Percentiles rank a stretch among this genome's conserved stretches.
These are phyloP conservation scores for Sandelia bainsii DNA, from an alignment of 2,797 vertebrate species.

Conservation along the genomic window DNA sequence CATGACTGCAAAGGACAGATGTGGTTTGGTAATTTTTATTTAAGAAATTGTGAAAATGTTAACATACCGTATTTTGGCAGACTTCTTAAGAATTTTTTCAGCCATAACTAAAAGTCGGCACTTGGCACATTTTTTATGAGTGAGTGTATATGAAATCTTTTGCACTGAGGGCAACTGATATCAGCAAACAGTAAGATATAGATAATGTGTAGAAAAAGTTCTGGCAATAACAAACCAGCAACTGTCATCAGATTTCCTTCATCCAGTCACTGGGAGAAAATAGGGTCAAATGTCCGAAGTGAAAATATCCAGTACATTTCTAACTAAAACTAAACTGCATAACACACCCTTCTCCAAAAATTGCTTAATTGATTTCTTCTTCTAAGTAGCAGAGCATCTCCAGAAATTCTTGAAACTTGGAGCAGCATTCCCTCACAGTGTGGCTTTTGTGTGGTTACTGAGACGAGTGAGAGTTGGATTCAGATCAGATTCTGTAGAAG, in stretches of 20 bases:
- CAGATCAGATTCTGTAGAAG: slow-evolving; percentile 61
- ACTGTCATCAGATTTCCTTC: not conserved
- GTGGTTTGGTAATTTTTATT: no score
- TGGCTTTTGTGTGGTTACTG: slow-evolving; percentile 67
- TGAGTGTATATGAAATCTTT: no score
- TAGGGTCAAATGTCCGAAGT: not conserved
- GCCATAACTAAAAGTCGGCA: not conserved
- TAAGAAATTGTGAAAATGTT: not conserved
- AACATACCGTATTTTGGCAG: not conserved
- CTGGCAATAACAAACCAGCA: not conserved
- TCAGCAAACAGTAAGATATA: not conserved
- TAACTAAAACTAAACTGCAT: not conserved
- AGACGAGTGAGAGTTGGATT: slow-evolving; percentile 32
- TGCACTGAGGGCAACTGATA: not conserved
- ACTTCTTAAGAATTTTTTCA: not conserved
- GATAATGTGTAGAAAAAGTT: no score
- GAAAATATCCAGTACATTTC: not conserved
- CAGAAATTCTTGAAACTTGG: slow-evolving; percentile 43
- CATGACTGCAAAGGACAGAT: no score
- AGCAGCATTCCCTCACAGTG: slow-evolving; percentile 37
- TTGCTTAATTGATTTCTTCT: not conserved
- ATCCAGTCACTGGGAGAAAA: not conserved
- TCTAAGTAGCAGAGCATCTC: slow-evolving; percentile 43
- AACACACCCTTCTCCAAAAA: not conserved
- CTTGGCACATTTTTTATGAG: no score